phyloP scores from a whole-genome alignment of 1,140 invertebrate genomes.

The Plectrocnemia conspersa region DNA sequence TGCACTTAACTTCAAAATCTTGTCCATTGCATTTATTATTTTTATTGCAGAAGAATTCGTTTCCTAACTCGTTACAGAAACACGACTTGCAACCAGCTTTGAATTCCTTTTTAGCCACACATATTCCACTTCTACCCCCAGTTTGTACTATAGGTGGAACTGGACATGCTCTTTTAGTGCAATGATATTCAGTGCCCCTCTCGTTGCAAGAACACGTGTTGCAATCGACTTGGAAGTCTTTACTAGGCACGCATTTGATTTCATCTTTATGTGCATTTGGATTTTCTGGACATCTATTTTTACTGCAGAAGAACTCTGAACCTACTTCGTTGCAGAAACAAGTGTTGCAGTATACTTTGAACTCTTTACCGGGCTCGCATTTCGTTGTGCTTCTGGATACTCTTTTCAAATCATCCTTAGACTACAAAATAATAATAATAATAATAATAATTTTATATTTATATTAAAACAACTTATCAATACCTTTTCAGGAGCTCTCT shows the following conservation, averaged over 20 bases:
- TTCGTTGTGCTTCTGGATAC: background rate
- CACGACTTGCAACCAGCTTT: background rate
- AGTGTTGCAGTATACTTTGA: constrained; percentile 49
- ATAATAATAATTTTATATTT: too few species aligned
- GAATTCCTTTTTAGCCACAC: background rate
- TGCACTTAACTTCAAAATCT: background rate
- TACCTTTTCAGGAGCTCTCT: too few species aligned
- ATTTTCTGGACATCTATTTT: constrained; percentile 38
- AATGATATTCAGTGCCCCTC: constrained; percentile 39
- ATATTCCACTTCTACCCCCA: background rate
- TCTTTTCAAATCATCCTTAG: too few species aligned
- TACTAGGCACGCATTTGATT: constrained; percentile 38
- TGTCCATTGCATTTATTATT: too few species aligned
- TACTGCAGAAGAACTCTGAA: constrained; percentile 46
- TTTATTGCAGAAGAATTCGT: too few species aligned
- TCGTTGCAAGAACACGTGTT: constrained; percentile 42
- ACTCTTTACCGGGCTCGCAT: constrained; percentile 12
- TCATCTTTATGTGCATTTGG: background rate
- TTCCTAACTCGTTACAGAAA: too few species aligned
- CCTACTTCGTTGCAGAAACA: constrained; percentile 51
- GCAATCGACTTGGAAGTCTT: constrained; percentile 40
- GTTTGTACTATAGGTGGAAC: background rate
- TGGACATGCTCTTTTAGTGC: constrained; percentile 29
- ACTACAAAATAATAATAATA: too few species aligned
- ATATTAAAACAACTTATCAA: too few species aligned